Percentiles rank a stretch among this genome's conserved stretches.
Evolutionary conservation across 2,888 invertebrate species (phyloP).

Genomic region (Aromia moschata): DNA sequence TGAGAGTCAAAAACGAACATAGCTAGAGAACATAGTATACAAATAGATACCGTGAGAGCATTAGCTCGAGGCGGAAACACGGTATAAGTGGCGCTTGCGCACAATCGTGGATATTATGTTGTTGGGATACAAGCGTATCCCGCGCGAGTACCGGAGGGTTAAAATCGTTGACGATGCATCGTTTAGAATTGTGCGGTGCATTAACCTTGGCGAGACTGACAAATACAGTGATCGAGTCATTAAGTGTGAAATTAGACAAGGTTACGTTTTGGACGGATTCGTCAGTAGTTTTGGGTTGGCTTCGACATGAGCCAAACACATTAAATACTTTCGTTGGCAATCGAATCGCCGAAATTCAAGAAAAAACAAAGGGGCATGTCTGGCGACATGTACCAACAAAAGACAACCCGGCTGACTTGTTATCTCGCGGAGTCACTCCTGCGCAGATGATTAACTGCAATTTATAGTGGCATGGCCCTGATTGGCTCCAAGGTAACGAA

Average conservation of each 20-base stretch:
- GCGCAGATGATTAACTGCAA: background rate
- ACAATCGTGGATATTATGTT: too few relatives aligned
- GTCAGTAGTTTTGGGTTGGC: background rate
- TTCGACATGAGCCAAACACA: background rate
- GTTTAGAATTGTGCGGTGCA: conserved; percentile 30
- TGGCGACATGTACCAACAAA: background rate
- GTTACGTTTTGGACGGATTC: background rate
- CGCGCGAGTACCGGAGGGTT: too few relatives aligned
- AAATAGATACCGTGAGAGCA: too few relatives aligned
- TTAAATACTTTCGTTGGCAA: background rate
- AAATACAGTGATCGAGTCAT: background rate
- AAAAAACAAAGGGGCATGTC: background rate
- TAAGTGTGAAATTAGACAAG: background rate
- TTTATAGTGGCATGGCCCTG: background rate
- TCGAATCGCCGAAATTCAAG: background rate
- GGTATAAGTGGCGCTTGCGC: too few relatives aligned
- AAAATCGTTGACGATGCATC: conserved; percentile 26
- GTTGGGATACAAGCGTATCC: too few relatives aligned
- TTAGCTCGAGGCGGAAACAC: too few relatives aligned
- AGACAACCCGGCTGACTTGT: background rate
- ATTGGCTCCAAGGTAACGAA: background rate
- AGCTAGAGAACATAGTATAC: too few relatives aligned
- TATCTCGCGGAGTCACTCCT: background rate
- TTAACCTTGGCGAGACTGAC: background rate
- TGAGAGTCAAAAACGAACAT: too few relatives aligned